Percentiles rank a stretch among this genome's conserved stretches.
Evolutionary conservation across 37 sponge, comb jelly and placozoan species (phyloP).

Genomic region (Axinella damicornis): DNA sequence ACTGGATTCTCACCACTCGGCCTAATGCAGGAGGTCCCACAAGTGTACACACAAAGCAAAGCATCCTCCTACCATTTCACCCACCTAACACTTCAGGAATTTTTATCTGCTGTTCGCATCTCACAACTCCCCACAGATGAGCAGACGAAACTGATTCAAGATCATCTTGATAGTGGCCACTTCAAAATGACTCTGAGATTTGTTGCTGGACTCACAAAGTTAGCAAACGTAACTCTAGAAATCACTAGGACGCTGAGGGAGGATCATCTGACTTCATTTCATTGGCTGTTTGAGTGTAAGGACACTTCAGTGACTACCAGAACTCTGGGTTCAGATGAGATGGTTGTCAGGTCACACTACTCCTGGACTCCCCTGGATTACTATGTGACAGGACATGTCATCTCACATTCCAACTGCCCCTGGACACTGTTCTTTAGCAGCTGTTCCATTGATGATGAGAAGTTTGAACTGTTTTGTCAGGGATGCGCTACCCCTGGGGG

Average conservation of each 20-base stretch:
- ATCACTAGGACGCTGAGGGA: too few relatives aligned
- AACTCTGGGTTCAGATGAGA: conserved; percentile 9
- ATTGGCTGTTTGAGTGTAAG: neutral
- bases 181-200: too few relatives aligned
- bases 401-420: conserved; percentile 13
- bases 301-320: neutral
- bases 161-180: too few relatives aligned
- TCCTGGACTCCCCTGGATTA: conserved; percentile 7
- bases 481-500: neutral
- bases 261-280: too few relatives aligned
- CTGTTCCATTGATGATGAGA: conserved; percentile 6
- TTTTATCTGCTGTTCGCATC: neutral
- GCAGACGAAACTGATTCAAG: too few relatives aligned
- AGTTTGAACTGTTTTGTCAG: neutral
- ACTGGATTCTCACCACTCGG: neutral
- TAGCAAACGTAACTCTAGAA: too few relatives aligned
- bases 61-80: conserved; percentile 10
- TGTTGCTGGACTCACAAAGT: too few relatives aligned
- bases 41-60: neutral
- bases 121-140: neutral
- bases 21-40: neutral
- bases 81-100: conserved; percentile 16
- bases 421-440: neutral
- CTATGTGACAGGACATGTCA: neutral
- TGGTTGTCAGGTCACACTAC: neutral